phyloP scores from a whole-genome alignment of 1,140 invertebrate species.

The Nasonia longicornis region DNA sequence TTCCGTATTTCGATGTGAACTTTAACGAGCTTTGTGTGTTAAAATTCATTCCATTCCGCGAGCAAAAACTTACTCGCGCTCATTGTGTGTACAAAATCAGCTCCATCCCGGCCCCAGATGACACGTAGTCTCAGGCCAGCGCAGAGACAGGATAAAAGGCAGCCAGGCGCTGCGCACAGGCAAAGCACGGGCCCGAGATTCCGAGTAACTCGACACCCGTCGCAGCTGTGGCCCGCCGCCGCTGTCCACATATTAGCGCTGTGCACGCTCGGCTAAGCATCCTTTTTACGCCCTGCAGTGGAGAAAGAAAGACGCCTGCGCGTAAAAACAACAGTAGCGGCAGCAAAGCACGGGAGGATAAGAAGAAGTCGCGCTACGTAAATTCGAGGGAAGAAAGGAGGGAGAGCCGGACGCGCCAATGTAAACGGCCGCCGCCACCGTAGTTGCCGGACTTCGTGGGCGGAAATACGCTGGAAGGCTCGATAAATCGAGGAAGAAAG shows the following conservation, averaged over 20 bases:
- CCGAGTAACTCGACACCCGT: conserved; percentile 36
- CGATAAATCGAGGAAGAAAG: conserved; percentile 36
- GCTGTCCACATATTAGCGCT: not conserved
- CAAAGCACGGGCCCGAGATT: conserved; percentile 4
- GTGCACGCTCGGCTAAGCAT: conserved; percentile 28
- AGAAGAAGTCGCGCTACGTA: conserved; percentile 33
- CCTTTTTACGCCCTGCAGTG: conserved; percentile 17
- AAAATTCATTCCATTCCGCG: too few species aligned
- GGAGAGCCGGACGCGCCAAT: conserved; percentile 15
- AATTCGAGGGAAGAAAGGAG: conserved; percentile 8
- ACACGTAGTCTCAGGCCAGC: not conserved
- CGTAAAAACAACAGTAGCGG: not conserved
- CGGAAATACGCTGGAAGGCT: conserved; percentile 38
- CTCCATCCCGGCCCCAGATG: not conserved
- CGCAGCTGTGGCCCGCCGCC: conserved; percentile 26
- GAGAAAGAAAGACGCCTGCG: not conserved
- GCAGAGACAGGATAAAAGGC: conserved; percentile 27
- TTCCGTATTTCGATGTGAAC: not conserved
- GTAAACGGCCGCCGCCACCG: conserved; percentile 7
- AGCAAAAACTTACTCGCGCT: not conserved
- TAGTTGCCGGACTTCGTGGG: conserved; percentile 39
- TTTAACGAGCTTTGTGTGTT: not conserved
- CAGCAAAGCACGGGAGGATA: not conserved
- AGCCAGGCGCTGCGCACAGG: not conserved
- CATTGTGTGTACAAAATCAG: not conserved